These are phyloP conservation scores for Venustoraphidia nigricollis DNA, from an alignment of 2,888 invertebrate genomes.

Conservation along the genomic window DNA sequence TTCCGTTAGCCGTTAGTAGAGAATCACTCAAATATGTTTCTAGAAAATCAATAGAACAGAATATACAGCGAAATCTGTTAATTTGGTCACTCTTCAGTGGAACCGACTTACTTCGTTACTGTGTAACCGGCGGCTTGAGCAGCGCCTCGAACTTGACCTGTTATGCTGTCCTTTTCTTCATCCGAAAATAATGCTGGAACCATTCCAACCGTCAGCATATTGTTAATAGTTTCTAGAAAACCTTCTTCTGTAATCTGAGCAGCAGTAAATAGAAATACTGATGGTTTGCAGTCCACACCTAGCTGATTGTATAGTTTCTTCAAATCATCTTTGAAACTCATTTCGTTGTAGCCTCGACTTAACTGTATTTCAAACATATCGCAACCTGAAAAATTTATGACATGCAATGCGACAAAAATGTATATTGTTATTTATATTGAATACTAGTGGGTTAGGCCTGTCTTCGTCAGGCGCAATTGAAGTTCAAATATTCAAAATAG, in stretches of 20 bases:
- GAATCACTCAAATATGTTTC: background rate
- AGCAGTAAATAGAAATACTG: constrained; percentile 71
- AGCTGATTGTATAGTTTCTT: constrained; percentile 61
- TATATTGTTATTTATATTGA: too few relatives aligned
- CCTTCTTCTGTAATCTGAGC: constrained; percentile 70
- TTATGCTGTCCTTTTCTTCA: constrained; percentile 74
- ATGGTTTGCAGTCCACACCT: constrained; percentile 63
- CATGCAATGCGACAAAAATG: too few relatives aligned
- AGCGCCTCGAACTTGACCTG: constrained; percentile 49
- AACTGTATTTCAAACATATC: constrained; percentile 69
- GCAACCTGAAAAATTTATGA: constrained; percentile 34
- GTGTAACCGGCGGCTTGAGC: constrained; percentile 57
- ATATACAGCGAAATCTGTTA: constrained; percentile 8
- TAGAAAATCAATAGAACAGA: background rate
- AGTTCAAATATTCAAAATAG: too few relatives aligned
- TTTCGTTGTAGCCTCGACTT: constrained; percentile 74
- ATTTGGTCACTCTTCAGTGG: background rate
- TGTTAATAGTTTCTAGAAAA: constrained; percentile 81
- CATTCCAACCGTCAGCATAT: constrained; percentile 78
- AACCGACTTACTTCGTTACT: constrained; percentile 42
- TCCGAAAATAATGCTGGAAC: constrained; percentile 76
- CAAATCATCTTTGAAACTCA: constrained; percentile 71
- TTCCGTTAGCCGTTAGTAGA: background rate
- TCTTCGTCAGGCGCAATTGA: too few relatives aligned
- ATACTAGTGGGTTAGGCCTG: too few relatives aligned